These are phyloP conservation scores for Orchestia grillus DNA, from an alignment of 1,140 invertebrate species.

Conservation along the genomic window DNA sequence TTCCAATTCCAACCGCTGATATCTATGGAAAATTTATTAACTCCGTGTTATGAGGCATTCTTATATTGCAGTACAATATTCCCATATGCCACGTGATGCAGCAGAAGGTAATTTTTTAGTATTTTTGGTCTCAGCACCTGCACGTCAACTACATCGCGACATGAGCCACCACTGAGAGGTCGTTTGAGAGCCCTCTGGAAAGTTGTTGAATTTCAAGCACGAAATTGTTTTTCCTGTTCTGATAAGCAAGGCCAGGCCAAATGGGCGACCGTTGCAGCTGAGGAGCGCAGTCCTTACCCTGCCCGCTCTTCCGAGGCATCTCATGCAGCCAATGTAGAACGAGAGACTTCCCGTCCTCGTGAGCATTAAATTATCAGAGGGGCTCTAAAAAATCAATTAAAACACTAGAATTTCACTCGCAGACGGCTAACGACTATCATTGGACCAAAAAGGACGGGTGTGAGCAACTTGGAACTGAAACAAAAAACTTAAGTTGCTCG, in stretches of 20 bases:
- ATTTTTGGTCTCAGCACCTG: too few species aligned
- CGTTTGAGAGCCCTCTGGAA: too few species aligned
- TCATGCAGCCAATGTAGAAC: constrained; percentile 7
- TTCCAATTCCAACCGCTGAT: too few species aligned
- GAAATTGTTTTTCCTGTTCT: neutral
- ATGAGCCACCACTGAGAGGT: too few species aligned
- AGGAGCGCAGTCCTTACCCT: neutral
- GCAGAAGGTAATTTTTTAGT: too few species aligned
- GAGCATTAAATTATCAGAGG: constrained; percentile 48
- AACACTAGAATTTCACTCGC: constrained; percentile 45
- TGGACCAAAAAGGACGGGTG: constrained; percentile 1
- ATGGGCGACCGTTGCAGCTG: neutral
- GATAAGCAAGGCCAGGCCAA: neutral
- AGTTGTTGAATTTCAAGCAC: too few species aligned
- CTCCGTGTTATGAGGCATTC: too few species aligned
- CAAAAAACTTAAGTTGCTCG: neutral
- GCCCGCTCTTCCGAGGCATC: neutral
- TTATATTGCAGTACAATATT: too few species aligned
- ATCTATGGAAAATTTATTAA: too few species aligned
- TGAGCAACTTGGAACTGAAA: neutral
- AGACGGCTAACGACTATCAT: constrained; percentile 34
- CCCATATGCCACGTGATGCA: too few species aligned
- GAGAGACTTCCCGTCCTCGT: constrained; percentile 49
- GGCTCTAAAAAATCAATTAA: constrained; percentile 53
- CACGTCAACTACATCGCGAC: too few species aligned